These are phyloP conservation scores for Macrotis lagotis DNA, from an alignment of 2,113 vertebrate genomes.

Conservation along the genomic window DNA sequence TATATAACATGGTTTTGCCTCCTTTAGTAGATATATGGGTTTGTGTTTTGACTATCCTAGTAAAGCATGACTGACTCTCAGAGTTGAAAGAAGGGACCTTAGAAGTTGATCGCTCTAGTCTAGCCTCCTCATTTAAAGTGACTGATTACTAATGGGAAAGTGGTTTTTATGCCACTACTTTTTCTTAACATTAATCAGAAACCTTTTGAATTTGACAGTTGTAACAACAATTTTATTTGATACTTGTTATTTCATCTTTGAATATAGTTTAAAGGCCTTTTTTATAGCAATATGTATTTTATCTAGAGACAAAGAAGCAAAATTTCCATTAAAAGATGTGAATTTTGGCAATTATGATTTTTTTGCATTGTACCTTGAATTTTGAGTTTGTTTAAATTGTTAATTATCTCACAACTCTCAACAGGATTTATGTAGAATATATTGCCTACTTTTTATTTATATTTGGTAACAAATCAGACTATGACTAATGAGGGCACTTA, in stretches of 20 bases:
- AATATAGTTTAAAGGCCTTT: background rate
- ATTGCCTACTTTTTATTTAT: conserved; percentile 18
- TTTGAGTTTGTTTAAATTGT: conserved; percentile 52
- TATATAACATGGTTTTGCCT: conserved; percentile 2
- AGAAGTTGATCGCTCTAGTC: background rate
- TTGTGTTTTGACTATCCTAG: conserved; percentile 1
- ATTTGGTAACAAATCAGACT: conserved; percentile 20
- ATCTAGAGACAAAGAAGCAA: background rate
- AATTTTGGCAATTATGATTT: conserved; percentile 16
- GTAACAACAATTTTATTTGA: conserved; percentile 11
- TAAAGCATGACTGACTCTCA: background rate
- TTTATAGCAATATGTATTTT: conserved; percentile 2
- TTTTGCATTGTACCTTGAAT: conserved; percentile 15
- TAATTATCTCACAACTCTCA: background rate
- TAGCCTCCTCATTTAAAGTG: background rate
- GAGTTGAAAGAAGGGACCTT: background rate
- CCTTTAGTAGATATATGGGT: background rate
- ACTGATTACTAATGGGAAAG: background rate
- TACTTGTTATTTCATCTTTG: conserved; percentile 39
- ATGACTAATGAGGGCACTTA: conserved; percentile 48
- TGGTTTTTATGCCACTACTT: conserved; percentile 1
- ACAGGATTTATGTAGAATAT: background rate
- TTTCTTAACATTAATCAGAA: conserved; percentile 28
- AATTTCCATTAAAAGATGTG: background rate
- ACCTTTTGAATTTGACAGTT: background rate